phyloP scores from a whole-genome alignment of 2,888 invertebrate species.

The Hanleya hanleyi region DNA sequence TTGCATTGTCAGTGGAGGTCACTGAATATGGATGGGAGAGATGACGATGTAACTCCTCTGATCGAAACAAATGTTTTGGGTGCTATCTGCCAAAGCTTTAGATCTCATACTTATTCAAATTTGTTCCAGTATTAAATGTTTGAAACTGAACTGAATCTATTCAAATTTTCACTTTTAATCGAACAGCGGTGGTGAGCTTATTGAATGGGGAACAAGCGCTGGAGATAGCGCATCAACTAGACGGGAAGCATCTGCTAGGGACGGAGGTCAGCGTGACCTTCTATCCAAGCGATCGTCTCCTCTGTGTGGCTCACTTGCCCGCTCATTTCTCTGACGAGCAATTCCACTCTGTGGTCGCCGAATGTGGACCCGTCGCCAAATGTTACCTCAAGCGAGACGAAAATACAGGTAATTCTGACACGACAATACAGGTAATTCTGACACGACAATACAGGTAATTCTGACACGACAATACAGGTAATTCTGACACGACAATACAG shows the following conservation, averaged over 20 bases:
- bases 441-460: no score
- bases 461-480: no score
- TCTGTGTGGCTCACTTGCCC: slow-evolving; percentile 76
- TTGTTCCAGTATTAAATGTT: no score
- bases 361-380: slow-evolving; percentile 74
- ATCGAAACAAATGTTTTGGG: no score
- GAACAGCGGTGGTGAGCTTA: slow-evolving; percentile 64
- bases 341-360: slow-evolving; percentile 73
- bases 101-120: no score
- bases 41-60: no score
- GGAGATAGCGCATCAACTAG: slow-evolving; percentile 50
- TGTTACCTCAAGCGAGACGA: slow-evolving; percentile 74
- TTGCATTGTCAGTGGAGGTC: no score
- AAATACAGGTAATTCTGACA: slow-evolving; percentile 62
- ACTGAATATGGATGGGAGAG: no score
- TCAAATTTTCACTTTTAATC: background rate
- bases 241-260: slow-evolving; percentile 49
- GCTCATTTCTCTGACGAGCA: slow-evolving; percentile 73
- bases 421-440: no score
- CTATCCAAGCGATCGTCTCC: slow-evolving; percentile 74
- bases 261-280: slow-evolving; percentile 72
- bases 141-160: no score
- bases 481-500: no score
- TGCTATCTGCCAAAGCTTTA: no score
- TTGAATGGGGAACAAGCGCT: slow-evolving; percentile 58